Percentiles rank a stretch among this genome's conserved stretches.
Conservation (phyloP, 2,113 vertebrate species). For the Neopipo cinnamomea region DNA sequence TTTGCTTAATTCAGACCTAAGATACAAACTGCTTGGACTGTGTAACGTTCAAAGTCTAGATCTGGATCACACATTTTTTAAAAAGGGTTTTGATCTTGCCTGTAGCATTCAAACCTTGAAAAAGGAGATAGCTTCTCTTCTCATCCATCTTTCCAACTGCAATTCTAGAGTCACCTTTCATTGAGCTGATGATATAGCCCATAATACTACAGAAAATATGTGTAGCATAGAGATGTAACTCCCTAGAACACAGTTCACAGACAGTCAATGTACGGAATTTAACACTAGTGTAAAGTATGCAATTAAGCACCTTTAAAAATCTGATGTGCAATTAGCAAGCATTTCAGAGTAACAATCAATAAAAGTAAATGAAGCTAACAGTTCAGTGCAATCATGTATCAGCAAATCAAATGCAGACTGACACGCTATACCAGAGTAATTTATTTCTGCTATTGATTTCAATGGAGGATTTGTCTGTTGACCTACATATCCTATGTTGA, state of each 20-base stretch:
- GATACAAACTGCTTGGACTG: neutral
- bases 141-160: neutral
- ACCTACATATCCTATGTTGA: slow-evolving; percentile 2
- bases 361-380: slow-evolving; percentile 39
- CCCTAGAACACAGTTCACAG: neutral
- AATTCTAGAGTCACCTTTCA: neutral
- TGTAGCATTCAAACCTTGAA: neutral
- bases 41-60: neutral
- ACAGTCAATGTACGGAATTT: neutral
- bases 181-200: neutral
- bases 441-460: slow-evolving; percentile 50
- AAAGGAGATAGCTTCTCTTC: neutral
- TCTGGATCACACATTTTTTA: neutral
- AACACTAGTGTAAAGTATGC: neutral
- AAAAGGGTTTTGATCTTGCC: neutral
- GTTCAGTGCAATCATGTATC: slow-evolving; percentile 24
- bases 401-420: slow-evolving; percentile 39
- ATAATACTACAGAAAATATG: neutral
- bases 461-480: neutral
- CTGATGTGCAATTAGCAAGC: slow-evolving; percentile 43
- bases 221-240: neutral
- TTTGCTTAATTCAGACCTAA: neutral
- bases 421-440: neutral
- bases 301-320: slow-evolving; percentile 51
- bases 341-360: slow-evolving; percentile 52